A percentile compares a stretch with the other conserved stretches of the same genome.
Evolutionary conservation across 2,888 invertebrate genomes (phyloP).

Genomic region (Frankliniella fusca): DNA sequence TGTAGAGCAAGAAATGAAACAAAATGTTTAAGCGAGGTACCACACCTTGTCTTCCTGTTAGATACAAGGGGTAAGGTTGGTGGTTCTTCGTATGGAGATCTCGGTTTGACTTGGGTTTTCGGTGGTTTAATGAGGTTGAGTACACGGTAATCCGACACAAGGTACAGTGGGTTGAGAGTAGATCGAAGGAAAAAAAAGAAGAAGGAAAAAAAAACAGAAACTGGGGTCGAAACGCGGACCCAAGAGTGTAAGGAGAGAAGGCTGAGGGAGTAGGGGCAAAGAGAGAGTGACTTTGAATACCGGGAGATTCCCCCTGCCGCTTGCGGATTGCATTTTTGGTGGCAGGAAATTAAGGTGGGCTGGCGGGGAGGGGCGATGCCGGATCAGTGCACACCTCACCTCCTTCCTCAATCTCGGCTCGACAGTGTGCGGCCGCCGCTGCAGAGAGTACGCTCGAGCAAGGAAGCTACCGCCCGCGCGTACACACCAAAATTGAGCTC

Average conservation of each 20-base stretch:
- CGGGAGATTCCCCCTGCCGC: neutral
- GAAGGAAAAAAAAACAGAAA: no score
- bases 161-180: no score
- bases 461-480: neutral
- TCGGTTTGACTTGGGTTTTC: no score
- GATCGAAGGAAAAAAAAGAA: no score
- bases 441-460: neutral
- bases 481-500: neutral
- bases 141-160: no score
- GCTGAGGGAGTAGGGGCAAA: neutral
- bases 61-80: no score
- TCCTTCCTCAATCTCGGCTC: neutral
- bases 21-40: no score
- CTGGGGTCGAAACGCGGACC: no score
- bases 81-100: no score
- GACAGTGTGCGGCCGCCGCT: neutral
- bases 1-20: no score
- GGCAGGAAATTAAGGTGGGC: conserved; percentile 19
- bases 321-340: conserved; percentile 10
- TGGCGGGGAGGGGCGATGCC: neutral
- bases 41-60: no score
- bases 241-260: neutral
- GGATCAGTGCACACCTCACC: neutral
- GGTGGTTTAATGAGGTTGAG: no score
- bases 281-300: neutral